Evolutionary conservation across 1,140 invertebrate species (phyloP).

Genomic region (Euwallacea fornicatus): DNA sequence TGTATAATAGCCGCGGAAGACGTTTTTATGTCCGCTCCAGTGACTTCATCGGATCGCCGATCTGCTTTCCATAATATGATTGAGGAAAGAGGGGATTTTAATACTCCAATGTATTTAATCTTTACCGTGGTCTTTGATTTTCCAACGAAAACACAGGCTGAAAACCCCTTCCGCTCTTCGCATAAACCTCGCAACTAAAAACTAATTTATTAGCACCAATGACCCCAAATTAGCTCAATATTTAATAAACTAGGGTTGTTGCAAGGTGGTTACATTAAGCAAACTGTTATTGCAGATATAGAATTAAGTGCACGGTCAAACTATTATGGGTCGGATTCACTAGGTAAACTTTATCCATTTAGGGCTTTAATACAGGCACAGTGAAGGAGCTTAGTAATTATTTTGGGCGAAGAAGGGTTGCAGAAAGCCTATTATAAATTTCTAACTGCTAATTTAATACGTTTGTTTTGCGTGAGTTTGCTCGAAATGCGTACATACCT

Average conservation of each 20-base stretch:
- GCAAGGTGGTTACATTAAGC: slow-evolving; percentile 22
- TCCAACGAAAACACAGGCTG: no score
- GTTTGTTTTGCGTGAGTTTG: slow-evolving; percentile 29
- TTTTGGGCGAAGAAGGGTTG: slow-evolving; percentile 31
- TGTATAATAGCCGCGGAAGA: slow-evolving; percentile 15
- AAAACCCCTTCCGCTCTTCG: no score
- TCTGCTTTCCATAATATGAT: slow-evolving; percentile 2
- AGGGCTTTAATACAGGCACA: slow-evolving; percentile 18
- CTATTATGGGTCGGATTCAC: slow-evolving; percentile 29
- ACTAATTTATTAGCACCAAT: neutral
- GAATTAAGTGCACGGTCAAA: slow-evolving; percentile 36
- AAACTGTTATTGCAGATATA: slow-evolving; percentile 35
- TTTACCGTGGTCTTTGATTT: no score
- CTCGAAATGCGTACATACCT: slow-evolving; percentile 6
- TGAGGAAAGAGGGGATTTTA: no score
- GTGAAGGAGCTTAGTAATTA: slow-evolving; percentile 33
- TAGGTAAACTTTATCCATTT: slow-evolving; percentile 34
- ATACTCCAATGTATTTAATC: no score
- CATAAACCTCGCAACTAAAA: no score
- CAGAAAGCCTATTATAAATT: slow-evolving; percentile 35
- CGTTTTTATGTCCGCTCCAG: slow-evolving; percentile 22
- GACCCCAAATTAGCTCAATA: slow-evolving; percentile 9
- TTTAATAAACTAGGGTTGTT: slow-evolving; percentile 25
- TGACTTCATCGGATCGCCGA: neutral
- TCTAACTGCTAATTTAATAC: slow-evolving; percentile 35